Conservation (phyloP, 1,140 invertebrate genomes). For the Drosophila sp. region DNA sequence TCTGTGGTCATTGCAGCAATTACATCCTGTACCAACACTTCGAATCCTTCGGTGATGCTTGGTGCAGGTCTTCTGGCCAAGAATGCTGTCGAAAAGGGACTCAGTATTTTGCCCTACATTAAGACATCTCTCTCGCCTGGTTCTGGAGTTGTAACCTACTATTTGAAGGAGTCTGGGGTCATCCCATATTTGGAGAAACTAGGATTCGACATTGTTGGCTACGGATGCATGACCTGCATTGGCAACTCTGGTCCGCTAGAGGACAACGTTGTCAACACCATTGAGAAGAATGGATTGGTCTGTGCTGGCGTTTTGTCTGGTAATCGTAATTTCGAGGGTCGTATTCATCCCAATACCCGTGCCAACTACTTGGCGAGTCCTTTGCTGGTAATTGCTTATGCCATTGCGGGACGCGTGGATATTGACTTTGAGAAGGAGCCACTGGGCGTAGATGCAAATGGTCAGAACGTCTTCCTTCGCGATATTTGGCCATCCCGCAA, state of each 20-base stretch:
- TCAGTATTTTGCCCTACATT: constrained; percentile 95
- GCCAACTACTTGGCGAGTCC: constrained; percentile 99
- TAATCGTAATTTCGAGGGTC: constrained; percentile 98
- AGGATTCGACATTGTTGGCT: constrained; percentile 97
- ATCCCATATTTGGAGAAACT: constrained; percentile 93
- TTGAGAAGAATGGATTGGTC: constrained; percentile 97
- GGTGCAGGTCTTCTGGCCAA: constrained; percentile 97
- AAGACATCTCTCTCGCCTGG: constrained; percentile 99
- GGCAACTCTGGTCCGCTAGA: constrained; percentile 98
- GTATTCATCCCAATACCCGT: constrained; percentile 97
- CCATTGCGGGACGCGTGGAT: constrained; percentile 96
- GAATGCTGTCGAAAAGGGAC: constrained; percentile 96
- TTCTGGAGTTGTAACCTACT: constrained; percentile 98
- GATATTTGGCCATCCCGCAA: constrained; percentile 98
- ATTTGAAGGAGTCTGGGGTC: constrained; percentile 93
- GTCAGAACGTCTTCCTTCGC: constrained; percentile 91
- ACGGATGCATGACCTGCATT: constrained; percentile 99
- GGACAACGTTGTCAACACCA: constrained; percentile 95
- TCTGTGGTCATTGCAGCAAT: constrained; percentile 99
- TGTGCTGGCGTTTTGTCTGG: constrained; percentile 98
- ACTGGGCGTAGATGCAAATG: constrained; percentile 89
- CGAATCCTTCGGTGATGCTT: constrained; percentile 98
- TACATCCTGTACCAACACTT: constrained; percentile 99
- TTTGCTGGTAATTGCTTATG: constrained; percentile 97
- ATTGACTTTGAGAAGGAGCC: constrained; percentile 97